Base-by-base conservation (phyloP, 1,140 invertebrate genomes). In the Batillaria attramentaria region DNA sequence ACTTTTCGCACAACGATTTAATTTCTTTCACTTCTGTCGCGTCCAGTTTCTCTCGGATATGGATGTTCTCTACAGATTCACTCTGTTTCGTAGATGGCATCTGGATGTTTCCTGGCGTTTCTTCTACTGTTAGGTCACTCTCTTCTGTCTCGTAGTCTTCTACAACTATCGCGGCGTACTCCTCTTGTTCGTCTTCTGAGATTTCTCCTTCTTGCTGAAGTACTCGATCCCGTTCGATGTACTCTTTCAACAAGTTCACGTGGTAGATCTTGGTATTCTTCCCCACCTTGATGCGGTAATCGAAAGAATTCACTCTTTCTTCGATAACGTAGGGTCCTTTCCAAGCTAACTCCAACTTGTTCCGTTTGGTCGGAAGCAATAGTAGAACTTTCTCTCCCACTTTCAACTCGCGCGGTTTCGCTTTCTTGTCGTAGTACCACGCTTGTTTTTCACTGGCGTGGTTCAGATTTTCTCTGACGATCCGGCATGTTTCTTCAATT, bases 331-430 rank as follows among this genome's bases (percentile, higher is more conserved):
- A 84, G 31, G 77, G 80, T 3, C 79, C 82, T 33, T 77, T 74
- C 79, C 79, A 83, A 2, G n/a, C n/a, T n/a, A n/a, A n/a, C n/a
- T n/a, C n/a, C n/a, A n/a, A n/a, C 70, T 79, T 83, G 62, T 83
- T 82, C 24, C 46, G 50, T 24, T 81, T 65, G 13, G 77, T 81
- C 3, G 82, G 80, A 50, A 83, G 35, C 2, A 79, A 41, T 8
- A 81, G n/a, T 4, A 80, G 28, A 20, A 80, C 81, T 33, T 79
- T 54, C 31, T 83, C 79, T n/a, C 77, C 81, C 31, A 57, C 68
- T 20, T 81, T 78, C 3, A 84, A 77, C 2, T 73, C 46, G 16
- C 69, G 65, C 2, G 54, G 16, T 41, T 65, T 62, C 5, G 77
- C 20, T 57, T 75, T 74, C 65, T 60, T 70, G 68, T 79, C 60